Evolutionary conservation across 2,797 vertebrate genomes (phyloP), one percentile per base, ranked within the genome.

Genomic region (Crax fasciolata): DNA sequence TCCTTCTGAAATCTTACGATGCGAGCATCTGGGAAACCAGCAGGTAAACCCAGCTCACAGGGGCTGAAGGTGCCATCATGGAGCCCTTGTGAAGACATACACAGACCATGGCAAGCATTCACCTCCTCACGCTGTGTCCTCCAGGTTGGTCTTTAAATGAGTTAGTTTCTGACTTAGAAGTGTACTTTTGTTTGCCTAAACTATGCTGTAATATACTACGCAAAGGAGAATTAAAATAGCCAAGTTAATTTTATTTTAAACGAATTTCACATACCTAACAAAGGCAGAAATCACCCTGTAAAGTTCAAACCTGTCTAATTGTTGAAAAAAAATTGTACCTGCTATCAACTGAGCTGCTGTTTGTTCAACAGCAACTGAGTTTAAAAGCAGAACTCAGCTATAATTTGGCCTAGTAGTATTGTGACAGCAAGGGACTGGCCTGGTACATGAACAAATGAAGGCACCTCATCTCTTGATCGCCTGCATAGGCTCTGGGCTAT

Each of bases 121-220:
- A 57, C 11, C 18, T 73, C 23, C 27, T 80, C 32, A 62, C 70
- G 52, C 3, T 58, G 43, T 62, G 46, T 17, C 2, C 2, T 5
- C 4, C 27, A 14, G 2, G 16, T 5, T 57, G 14, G 25, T 59
- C 24, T 74, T 83, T 11, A 65, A 32, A 39, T 32, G 2, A 67
- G 7, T 35, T 59, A 1, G 0, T 7, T 79, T 68, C 65, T 65
- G 4, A 65, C 19, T 41, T 54, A 24, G 41, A 84, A 72, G 13
- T 16, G 24, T 27, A 55, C 18, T 68, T 84, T 27, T 44, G 15
- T 32, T 68, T 70, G 21, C 25, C 44, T 65, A 75, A 52, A 23
- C 23, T 65, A 3, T 5, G 48, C 11, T 58, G 5, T 54, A 39
- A 28, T 1, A 10, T 0, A 1, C 12, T 46, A 39, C 15, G n/a